phyloP scores from a whole-genome alignment of 2,797 vertebrate species.

The Melanotaenia parkinsoni region DNA sequence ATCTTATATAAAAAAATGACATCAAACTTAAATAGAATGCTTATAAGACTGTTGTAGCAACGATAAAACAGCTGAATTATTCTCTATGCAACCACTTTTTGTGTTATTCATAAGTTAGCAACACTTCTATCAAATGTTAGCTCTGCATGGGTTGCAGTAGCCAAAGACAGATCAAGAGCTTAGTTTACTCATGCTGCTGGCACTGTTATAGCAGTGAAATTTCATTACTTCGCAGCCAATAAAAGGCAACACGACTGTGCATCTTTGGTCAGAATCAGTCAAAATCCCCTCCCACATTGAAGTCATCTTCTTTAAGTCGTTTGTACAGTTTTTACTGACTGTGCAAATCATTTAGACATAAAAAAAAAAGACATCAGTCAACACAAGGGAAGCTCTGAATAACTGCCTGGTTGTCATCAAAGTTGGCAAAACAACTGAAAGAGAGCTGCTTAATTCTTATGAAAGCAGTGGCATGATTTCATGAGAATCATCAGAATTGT shows the following conservation, averaged over 20 bases:
- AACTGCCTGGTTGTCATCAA: constrained; percentile 22
- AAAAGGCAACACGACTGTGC: background rate
- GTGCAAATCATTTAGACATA: background rate
- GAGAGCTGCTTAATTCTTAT: background rate
- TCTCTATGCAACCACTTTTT: no score
- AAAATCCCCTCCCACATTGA: background rate
- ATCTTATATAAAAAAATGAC: no score
- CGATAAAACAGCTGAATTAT: no score
- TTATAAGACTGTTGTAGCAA: no score
- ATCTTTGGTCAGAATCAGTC: background rate
- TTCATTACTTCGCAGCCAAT: background rate
- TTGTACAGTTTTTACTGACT: background rate
- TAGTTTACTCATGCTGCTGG: no score
- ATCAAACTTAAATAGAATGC: no score
- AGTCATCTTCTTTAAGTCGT: background rate
- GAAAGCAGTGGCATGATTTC: constrained; percentile 21
- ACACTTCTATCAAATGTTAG: no score
- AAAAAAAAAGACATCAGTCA: constrained; percentile 23
- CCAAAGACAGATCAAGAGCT: no score
- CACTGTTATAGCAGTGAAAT: background rate
- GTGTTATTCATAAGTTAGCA: no score
- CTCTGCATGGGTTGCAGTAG: no score
- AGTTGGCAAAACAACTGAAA: constrained; percentile 29
- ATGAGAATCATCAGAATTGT: constrained; percentile 21
- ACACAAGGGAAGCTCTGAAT: constrained; percentile 13